Base-by-base conservation (phyloP, 1,140 invertebrate genomes). In the Mizuhopecten yessoensis region DNA sequence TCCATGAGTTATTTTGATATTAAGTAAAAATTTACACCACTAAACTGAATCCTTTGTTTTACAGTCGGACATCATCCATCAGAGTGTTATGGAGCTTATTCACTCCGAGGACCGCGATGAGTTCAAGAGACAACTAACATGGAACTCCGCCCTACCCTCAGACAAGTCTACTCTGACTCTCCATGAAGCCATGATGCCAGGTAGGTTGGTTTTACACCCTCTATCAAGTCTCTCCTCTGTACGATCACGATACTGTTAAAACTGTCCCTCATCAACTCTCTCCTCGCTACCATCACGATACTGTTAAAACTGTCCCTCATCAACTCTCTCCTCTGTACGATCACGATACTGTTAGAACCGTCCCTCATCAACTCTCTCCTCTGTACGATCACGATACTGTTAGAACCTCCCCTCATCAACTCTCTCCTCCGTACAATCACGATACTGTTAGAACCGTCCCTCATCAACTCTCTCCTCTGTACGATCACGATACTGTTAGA, bases 101-200 rank as follows among this genome's bases (percentile, higher is more conserved):
- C 99, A 99, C 97, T 99, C 99, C 0, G 99, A 99, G 97, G 99
- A 99, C 96, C 97, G 99, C 23, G 99, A 99, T 96, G 99, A 99
- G 96, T 97, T 99, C 34, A 99, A 99, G 96, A 97, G 98, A 86
- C 99, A 99, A 96, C 97, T 99, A 0, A 94, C 95, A 39, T 99
- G 99, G 99, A 99, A 99, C 97, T 98, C 98, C 33, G 98, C 99
- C 96, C 97, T 99, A 90, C 98, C 98, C 33, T 93, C 97, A 97
- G 99, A 97, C 97, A 98, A 95, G 88, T 95, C 95, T 13, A 94
- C 91, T 34, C 92, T 95, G 39, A 91, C 95, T 29, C 90, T 96
- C 15, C 95, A 96, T 90, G 95, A 96, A 90, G 90, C 95, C 20
- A 94, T 96, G 94, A 91, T 96, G 91, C 94, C 95, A 92, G 95